Evolutionary conservation across 2,113 vertebrate species (phyloP).

Genomic region (Caracal caracal): DNA sequence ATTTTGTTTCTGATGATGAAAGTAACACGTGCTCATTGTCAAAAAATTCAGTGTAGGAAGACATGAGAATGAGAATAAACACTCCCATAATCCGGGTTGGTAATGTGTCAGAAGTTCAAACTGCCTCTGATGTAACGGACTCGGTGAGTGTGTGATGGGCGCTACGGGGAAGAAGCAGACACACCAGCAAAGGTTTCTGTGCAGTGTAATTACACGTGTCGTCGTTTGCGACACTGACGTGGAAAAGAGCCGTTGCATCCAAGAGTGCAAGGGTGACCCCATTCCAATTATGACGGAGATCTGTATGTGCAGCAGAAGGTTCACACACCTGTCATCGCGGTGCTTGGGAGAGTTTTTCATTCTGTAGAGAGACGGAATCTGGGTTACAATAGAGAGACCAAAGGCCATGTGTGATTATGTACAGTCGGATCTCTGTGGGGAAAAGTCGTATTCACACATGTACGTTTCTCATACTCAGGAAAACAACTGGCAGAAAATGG

Average conservation of each 20-base stretch:
- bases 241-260: neutral
- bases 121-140: neutral
- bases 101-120: neutral
- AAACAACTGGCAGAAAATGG: neutral
- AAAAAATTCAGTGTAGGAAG: neutral
- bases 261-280: neutral
- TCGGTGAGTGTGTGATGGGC: neutral
- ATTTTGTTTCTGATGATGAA: neutral
- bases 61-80: neutral
- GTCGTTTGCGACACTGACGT: neutral
- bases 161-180: neutral
- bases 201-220: accelerated
- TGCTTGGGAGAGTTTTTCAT: neutral
- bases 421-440: neutral
- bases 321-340: neutral
- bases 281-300: neutral
- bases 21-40: neutral
- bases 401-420: too few species aligned
- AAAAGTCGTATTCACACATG: accelerated
- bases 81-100: neutral
- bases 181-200: neutral
- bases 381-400: neutral
- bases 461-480: neutral
- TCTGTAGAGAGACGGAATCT: neutral
- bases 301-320: too few species aligned